Percentiles rank a stretch among this genome's conserved stretches.
Evolutionary conservation across 2,113 vertebrate genomes (phyloP).

Genomic region (Tetrax tetrax): DNA sequence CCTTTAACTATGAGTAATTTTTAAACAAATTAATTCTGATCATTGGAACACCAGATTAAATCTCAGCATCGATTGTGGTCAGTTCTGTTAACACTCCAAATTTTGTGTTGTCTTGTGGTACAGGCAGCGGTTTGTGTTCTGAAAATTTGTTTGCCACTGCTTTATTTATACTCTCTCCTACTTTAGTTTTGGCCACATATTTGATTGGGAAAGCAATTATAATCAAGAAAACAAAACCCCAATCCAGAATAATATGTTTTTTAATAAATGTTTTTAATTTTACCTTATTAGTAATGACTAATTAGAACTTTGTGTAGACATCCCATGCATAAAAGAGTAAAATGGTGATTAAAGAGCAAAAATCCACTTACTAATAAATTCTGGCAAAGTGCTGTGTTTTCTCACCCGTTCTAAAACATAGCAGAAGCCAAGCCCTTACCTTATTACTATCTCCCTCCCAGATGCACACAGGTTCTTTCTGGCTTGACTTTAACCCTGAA

Average conservation of each 20-base stretch:
- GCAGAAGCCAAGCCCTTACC: neutral
- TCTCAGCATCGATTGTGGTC: neutral
- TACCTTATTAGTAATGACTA: neutral
- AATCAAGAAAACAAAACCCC: neutral
- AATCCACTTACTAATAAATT: neutral
- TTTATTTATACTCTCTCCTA: neutral
- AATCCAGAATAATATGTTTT: neutral
- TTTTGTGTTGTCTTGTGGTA: neutral
- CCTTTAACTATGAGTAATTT: constrained; percentile 34
- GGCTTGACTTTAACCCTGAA: neutral
- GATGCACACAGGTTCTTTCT: neutral
- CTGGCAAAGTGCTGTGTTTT: neutral
- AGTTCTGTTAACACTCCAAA: neutral
- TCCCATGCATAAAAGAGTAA: neutral
- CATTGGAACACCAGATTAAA: neutral
- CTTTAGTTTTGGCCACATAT: neutral
- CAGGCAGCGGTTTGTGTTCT: neutral
- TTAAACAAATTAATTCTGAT: constrained; percentile 9
- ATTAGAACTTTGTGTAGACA: neutral
- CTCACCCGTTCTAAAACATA: neutral
- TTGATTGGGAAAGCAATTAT: neutral
- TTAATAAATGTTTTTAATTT: neutral
- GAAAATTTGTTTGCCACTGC: neutral
- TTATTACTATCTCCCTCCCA: neutral
- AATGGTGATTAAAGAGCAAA: neutral